Evolutionary conservation across 92 coral and sea anemone species (phyloP), one percentile per base, ranked within the genome.

Genomic region (Zoanthus sansibaricus): DNA sequence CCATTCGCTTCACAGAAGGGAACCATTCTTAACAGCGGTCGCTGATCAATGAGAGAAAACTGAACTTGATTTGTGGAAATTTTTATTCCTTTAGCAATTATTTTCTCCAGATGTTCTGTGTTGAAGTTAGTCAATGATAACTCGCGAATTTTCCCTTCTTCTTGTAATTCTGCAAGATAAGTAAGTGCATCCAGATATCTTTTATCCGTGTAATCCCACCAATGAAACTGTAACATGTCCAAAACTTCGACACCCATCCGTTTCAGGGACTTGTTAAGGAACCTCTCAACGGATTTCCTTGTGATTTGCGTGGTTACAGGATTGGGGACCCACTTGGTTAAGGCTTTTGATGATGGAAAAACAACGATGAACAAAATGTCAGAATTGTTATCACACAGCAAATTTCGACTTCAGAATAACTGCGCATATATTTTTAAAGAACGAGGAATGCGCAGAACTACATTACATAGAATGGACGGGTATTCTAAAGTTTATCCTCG

Each of bases 151-250:
- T 85, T 72, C 11, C 96, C 96, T 17, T 93, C 90, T 15, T 62
- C 77, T 73, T 86, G 89, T 17, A 95, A 89, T 72, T 95, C 98
- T 61, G 86, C 78, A 33, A 95, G 92, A 82, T 93, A 91, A 25
- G 86, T n/a, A 45, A 95, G 90, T 44, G 96, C 98, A 80, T 95
- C 96, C 52, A 95, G 84, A 76, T 95, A 95, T 78, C 98, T 87
- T 71, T 71, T 68, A 33, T 95, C 98, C 75, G 92, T 87, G 85
- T 93, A 95, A 55, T 95, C 98, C 98, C 98, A 95, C 98, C 98
- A 95, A 52, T 95, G 98, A 59, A 95, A 95, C 82, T 95, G 98
- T 15, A 95, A 78, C 98, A 93, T 93, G 77, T 95, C 98, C 64
- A 95, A 83, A 74, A 93, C 92, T 45, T 93, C 93, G 1, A 95